These are phyloP conservation scores for Leptosomus discolor DNA, from an alignment of 2,113 vertebrate genomes.

Conservation along the genomic window DNA sequence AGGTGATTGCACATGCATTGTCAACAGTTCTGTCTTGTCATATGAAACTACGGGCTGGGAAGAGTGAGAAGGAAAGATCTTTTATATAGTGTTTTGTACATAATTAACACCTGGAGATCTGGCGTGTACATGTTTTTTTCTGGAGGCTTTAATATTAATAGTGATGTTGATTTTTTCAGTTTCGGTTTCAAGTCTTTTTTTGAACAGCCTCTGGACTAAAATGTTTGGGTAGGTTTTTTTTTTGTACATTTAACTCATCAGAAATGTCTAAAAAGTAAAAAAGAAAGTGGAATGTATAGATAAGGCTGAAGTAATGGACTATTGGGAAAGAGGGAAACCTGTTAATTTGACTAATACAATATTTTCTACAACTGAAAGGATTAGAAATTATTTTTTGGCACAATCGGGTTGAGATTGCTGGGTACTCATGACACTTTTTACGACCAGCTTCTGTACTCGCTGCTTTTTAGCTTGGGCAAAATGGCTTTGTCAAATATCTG, in stretches of 20 bases:
- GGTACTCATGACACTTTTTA: neutral
- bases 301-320: neutral
- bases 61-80: neutral
- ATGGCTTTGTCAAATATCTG: neutral
- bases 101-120: neutral
- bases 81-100: neutral
- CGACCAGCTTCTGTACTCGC: fast-evolving
- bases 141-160: neutral
- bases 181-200: neutral
- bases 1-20: neutral
- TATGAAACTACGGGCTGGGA: neutral
- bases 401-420: neutral
- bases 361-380: neutral
- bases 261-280: neutral
- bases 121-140: neutral
- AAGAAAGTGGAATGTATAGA: neutral
- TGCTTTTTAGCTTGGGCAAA: neutral
- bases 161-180: neutral
- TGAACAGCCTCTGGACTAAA: neutral
- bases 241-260: neutral
- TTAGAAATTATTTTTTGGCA: neutral
- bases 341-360: neutral
- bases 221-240: neutral
- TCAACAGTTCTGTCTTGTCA: neutral
- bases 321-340: neutral